phyloP scores from a whole-genome alignment of 2,797 vertebrate species.

The Caiman crocodilus region DNA sequence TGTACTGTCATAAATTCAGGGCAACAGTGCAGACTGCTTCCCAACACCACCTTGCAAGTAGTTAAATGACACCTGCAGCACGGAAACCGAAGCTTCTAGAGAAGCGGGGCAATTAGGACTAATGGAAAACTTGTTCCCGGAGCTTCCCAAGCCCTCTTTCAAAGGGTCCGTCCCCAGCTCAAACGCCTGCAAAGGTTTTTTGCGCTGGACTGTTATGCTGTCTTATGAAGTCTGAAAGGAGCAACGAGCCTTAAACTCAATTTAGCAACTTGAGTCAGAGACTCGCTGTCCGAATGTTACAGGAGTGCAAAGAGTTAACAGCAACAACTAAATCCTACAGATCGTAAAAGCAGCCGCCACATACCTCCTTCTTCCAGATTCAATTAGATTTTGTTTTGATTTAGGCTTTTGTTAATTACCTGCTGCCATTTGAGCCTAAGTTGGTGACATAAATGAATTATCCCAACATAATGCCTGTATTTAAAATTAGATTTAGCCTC shows the following conservation, averaged over 20 bases:
- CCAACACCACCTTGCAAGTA: background rate
- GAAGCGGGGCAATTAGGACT: background rate
- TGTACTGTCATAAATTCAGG: background rate
- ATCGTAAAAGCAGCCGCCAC: background rate
- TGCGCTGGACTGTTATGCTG: rapidly evolving
- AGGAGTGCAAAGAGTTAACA: background rate
- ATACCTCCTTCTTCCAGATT: constrained; percentile 15
- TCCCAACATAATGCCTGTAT: constrained; percentile 54
- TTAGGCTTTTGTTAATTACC: constrained; percentile 54
- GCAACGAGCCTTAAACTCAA: background rate
- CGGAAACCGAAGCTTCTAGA: constrained; percentile 29
- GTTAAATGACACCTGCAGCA: constrained; percentile 39
- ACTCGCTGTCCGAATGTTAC: background rate
- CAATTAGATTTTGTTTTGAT: background rate
- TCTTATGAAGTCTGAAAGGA: background rate
- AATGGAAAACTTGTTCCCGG: constrained; percentile 1
- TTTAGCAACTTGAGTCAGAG: rapidly evolving
- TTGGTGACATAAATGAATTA: constrained; percentile 58
- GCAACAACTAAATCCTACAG: background rate
- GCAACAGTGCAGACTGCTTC: rapidly evolving
- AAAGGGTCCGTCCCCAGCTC: background rate
- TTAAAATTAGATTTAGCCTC: constrained; percentile 69
- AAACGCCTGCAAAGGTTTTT: background rate
- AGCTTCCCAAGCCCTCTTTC: background rate
- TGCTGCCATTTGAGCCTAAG: constrained; percentile 29